Evolutionary conservation across 2,113 vertebrate species (phyloP), one percentile per base, ranked within the genome.

Genomic region (Manacus vitellinus): DNA sequence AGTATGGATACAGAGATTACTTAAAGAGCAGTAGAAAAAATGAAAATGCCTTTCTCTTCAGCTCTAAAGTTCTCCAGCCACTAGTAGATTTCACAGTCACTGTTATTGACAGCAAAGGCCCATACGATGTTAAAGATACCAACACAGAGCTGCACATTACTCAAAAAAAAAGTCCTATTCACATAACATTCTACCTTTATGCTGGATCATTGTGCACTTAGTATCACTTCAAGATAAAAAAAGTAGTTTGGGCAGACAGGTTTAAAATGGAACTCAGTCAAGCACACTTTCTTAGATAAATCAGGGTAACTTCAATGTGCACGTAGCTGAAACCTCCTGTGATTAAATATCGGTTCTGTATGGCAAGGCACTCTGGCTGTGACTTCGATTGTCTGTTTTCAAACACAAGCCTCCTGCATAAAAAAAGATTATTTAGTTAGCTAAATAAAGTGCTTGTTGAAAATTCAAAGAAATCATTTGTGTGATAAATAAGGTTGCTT

Each of bases 401-500:
- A 95, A 96, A 91, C 65, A 75, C 24, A 93, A 87, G 46, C 43
- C 58, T 97, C 72, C 70, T 74, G 51, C 62, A 66, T 85, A 31
- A 37, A 94, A 88, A 88, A 75, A 47, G 62, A 92, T 86, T 95
- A 96, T 94, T 97, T 85, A 91, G 65, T 93, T 97, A 97, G 80
- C 88, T 75, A 94, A 97, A 96, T 96, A 96, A 93, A 91, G 72
- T 89, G 56, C 86, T 76, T 94, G 92, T 96, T 97, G 95, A 93
- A 95, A 98, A 96, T 96, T 83, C 89, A 95, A 96, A 94, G 88
- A 97, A 97, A 97, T 96, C 3, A 95, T 97, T 95, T 97, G 87
- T 80, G 73, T 97, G 91, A 97, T 97, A 97, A 97, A 97, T 97
- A 97, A 97, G 65, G 37, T 91, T 97, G 77, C 94, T 97, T 98